Conservation (phyloP, 2,113 vertebrate genomes). For the Heliornis fulica region DNA sequence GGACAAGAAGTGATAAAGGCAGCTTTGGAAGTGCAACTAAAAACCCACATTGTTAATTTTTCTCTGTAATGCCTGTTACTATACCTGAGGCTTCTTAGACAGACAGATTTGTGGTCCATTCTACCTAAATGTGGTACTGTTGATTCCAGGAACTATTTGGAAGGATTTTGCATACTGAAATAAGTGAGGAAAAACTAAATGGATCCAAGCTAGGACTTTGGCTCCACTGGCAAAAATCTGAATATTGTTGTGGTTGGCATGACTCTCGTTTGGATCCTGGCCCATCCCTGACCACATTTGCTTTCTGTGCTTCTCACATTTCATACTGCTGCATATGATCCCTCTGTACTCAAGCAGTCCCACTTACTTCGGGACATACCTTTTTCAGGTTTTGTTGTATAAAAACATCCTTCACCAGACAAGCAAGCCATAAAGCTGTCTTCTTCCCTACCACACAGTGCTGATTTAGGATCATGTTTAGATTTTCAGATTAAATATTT, state of each 20-base stretch:
- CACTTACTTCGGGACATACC: neutral
- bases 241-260: conserved; percentile 29
- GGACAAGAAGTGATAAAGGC: neutral
- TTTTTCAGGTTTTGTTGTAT: neutral
- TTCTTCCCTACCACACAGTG: neutral
- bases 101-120: neutral
- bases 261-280: neutral
- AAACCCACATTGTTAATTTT: neutral
- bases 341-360: neutral
- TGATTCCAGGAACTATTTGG: conserved; percentile 2
- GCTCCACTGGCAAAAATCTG: neutral
- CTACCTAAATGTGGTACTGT: neutral
- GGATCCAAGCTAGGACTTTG: conserved; percentile 16
- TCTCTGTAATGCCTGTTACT: neutral
- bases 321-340: neutral
- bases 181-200: neutral
- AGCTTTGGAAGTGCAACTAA: neutral
- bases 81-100: neutral
- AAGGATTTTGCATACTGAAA: neutral
- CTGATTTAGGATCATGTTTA: neutral
- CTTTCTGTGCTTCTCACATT: neutral
- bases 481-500: conserved; percentile 19
- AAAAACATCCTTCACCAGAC: neutral
- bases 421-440: neutral
- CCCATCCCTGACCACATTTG: neutral